Conservation (phyloP, 2,113 vertebrate genomes). For the Dissostichus mawsoni region DNA sequence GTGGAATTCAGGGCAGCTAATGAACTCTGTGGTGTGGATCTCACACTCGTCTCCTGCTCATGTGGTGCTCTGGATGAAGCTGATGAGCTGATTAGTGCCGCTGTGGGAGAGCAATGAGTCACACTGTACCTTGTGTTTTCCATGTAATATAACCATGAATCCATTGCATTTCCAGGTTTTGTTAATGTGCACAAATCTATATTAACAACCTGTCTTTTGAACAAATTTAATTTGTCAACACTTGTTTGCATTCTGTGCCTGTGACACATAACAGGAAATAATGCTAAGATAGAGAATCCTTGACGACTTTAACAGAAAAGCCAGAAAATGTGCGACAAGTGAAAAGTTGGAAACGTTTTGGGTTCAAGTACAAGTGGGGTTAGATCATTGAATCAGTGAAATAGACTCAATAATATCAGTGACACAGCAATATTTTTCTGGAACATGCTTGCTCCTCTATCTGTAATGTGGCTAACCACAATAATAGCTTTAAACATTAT, state of each 20-base stretch:
- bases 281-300: background rate
- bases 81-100: conserved; percentile 78
- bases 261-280: background rate
- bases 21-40: conserved; percentile 85
- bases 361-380: no score
- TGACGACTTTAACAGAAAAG: no score
- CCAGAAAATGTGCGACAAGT: no score
- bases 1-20: conserved; percentile 84
- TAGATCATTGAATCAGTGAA: no score
- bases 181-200: background rate
- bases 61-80: conserved; percentile 83
- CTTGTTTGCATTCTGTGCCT: background rate
- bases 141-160: conserved; percentile 1
- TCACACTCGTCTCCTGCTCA: conserved; percentile 84
- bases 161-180: no score
- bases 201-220: background rate
- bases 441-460: no score
- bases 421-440: no score
- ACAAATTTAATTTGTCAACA: background rate
- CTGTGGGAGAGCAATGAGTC: conserved; percentile 54
- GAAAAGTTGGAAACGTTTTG: no score
- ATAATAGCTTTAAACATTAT: no score
- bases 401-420: no score
- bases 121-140: conserved; percentile 2
- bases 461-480: no score